Evolutionary conservation across 2,797 vertebrate species (phyloP), one percentile per base, ranked within the genome.

Genomic region (Gila robusta): DNA sequence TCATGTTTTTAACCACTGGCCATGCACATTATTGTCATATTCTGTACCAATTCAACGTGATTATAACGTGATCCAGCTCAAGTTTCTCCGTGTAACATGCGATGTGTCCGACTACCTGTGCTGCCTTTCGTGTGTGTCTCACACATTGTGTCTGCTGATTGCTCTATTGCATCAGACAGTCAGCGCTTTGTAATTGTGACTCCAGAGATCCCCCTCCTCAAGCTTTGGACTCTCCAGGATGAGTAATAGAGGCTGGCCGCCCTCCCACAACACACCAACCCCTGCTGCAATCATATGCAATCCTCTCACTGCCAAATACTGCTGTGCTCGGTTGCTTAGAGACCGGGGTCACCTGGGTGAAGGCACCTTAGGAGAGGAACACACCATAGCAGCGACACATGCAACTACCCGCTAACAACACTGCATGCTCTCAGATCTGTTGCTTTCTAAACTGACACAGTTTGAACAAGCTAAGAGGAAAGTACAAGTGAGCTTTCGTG

Each of bases 201-300:
- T 94, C 94, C 87, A 88, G 95, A 95, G 95, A 94, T 90, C 77
- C 81, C 52, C 37, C 82, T 32, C 83, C 84, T 84, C 77, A 87
- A 86, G 80, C 81, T 88, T 52, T 82, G 69, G 44, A 90, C 82
- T 86, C 87, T 81, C 80, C 81, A 79, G 85, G 79, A 86, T 89
- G 84, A 82, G 79, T 84, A 81, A 89, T 84, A 76, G 26, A 86
- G 74, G 71, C 52, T 69, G 28, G 9, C 76, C 26, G 66, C 76
- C 85, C 71, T 85, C 85, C 87, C 81, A 86, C 78, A 88, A 87
- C 87, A 86, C 41, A 78, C 71, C 74, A 79, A 69, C 88, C 71
- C 86, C 93, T 96, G 95, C 94, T 96, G 96, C 95, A 96, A 96
- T 96, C 94, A 92, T 87, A 92, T 95, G 96, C 94, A 96, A 96